Base-by-base conservation (phyloP, 2,797 vertebrate genomes). In the Poeciliopsis turneri region DNA sequence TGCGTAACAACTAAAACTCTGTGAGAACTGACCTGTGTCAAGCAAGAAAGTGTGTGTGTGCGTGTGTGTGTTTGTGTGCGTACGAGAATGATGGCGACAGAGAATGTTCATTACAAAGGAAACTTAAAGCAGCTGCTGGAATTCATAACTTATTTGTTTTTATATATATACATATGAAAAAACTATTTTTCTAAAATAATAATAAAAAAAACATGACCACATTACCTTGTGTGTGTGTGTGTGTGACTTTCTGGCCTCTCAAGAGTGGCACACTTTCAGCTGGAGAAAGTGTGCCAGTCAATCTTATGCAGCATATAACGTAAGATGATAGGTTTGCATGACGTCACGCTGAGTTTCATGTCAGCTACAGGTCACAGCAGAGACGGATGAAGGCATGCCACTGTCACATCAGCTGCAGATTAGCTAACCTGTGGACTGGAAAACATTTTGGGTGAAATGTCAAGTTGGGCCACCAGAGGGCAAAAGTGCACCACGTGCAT, bases 171-270 rank as follows among this genome's bases (percentile, higher is more conserved):
- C 93, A 96, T 51, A 51, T 23, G 9, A 49, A 2, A 92, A 96
- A 93, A 95, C 91, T 98, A 97, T 98, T 98, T 98, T 99, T 98
- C 93, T 97, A 97, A 46, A 46, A 70, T 95, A 96, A 94, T 74
- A 72, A 78, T 10, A 43, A 8, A 41, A 53, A 25, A 61, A 18
- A 69, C 41, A 74, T 68, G 18, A 74, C 20, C 80, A 28, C 77
- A 70, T 55, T n/a, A 20, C 8, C 0, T 13, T 51, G 53, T 77
- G 61, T 53, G 51, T 77, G 61, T 77, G 61, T 39, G 77, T 75
- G 41, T 53, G 57, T 53, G 57, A 78, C 83, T 55, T 76, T 41
- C 64, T 69, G 33, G 25, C 53, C n/a, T 78, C 45, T 79, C 46
- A 76, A 76, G n/a, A 36, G 68, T 80, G 74, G 86, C 84, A 84